Conservation (phyloP, 2,797 vertebrate genomes). For the Takifugu rubripes region DNA sequence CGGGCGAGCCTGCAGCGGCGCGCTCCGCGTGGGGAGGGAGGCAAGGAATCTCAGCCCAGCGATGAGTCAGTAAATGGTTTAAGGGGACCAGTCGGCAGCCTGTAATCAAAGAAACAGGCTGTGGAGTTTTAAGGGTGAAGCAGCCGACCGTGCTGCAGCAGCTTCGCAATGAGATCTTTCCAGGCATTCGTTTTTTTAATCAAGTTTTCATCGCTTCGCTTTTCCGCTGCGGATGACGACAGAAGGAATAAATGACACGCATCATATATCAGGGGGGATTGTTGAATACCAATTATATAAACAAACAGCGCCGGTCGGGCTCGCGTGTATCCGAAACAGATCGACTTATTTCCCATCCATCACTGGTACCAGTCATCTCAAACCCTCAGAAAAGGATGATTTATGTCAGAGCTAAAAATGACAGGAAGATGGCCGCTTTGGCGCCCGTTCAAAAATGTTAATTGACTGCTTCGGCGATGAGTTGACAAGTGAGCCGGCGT, state of each 20-base stretch:
- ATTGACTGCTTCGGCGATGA: slow-evolving; percentile 67
- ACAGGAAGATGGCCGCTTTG: slow-evolving; percentile 64
- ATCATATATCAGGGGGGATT: slow-evolving; percentile 29
- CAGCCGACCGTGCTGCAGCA: slow-evolving; percentile 23
- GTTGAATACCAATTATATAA: slow-evolving; percentile 41
- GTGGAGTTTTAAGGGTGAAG: slow-evolving; percentile 34
- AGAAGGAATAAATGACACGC: slow-evolving; percentile 19
- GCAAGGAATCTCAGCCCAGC: slow-evolving; percentile 71
- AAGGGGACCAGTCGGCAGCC: slow-evolving; percentile 27
- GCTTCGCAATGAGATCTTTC: not conserved
- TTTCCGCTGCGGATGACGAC: slow-evolving; percentile 3
- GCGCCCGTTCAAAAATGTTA: slow-evolving; percentile 66
- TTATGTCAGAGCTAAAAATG: slow-evolving; percentile 55
- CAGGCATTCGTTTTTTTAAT: too few relatives aligned
- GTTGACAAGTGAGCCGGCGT: slow-evolving; percentile 61
- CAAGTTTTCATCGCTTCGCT: not conserved
- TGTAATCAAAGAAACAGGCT: slow-evolving; percentile 46
- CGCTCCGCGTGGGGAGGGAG: slow-evolving; percentile 57
- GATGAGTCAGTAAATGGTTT: slow-evolving; percentile 66
- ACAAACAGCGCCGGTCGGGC: slow-evolving; percentile 33
- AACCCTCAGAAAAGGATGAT: slow-evolving; percentile 54
- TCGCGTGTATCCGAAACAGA: slow-evolving; percentile 39
- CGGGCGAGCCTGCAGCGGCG: slow-evolving; percentile 57
- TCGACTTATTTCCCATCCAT: slow-evolving; percentile 59
- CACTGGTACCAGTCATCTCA: slow-evolving; percentile 57